Percentiles rank a stretch among this genome's conserved stretches.
phyloP scores from a whole-genome alignment of 2,797 vertebrate species.

The Diplodus sargus region DNA sequence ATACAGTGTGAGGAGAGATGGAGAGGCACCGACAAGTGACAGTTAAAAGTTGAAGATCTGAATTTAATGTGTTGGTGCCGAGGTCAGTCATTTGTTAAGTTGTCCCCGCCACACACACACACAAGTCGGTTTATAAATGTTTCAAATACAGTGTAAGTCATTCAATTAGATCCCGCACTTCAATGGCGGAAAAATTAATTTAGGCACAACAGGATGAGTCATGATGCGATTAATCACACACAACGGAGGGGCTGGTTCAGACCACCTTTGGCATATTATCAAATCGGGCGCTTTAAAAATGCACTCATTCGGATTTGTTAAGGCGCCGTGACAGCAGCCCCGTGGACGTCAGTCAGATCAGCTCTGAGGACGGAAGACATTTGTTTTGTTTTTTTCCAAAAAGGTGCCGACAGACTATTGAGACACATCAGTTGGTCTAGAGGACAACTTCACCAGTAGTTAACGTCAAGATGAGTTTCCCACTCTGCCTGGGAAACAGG shows the following conservation, averaged over 20 bases:
- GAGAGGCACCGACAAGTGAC: neutral
- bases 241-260: constrained; percentile 19
- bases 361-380: neutral
- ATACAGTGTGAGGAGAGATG: neutral
- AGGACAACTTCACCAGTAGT: neutral
- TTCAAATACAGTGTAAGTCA: constrained; percentile 4
- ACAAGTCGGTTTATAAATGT: constrained; percentile 29
- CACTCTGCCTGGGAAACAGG: neutral
- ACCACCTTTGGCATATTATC: constrained; percentile 42
- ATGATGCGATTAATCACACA: constrained; percentile 46
- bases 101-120: neutral
- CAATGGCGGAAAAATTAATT: constrained; percentile 44
- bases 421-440: neutral
- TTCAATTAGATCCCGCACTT: constrained; percentile 49
- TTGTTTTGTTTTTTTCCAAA: neutral
- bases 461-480: neutral
- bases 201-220: constrained; percentile 44
- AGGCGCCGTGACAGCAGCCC: neutral
- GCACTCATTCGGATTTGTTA: constrained; percentile 17
- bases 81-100: constrained; percentile 11
- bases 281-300: constrained; percentile 46
- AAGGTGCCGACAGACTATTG: neutral
- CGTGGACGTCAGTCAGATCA: neutral
- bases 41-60: constrained; percentile 9
- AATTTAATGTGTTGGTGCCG: neutral